Evolutionary conservation across 2,113 vertebrate species (phyloP).

Genomic region (Aptenodytes forsteri): DNA sequence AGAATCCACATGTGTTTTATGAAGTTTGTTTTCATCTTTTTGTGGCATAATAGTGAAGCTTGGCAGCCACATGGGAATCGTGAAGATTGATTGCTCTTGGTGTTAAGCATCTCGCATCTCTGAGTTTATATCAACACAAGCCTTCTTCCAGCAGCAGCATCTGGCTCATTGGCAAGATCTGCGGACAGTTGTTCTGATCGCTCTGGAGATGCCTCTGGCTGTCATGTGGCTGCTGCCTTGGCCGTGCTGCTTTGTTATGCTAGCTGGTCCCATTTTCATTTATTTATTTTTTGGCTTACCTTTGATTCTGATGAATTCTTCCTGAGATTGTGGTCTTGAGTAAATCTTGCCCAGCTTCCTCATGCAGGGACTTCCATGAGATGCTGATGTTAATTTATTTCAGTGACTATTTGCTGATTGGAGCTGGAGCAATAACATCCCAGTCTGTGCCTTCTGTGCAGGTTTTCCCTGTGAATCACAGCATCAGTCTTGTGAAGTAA

Average conservation of each 20-base stretch:
- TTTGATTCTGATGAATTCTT: conserved; percentile 3
- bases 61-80: neutral
- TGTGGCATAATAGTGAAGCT: neutral
- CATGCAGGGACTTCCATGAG: neutral
- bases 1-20: neutral
- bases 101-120: conserved; percentile 51
- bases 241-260: neutral
- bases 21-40: conserved; percentile 31
- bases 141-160: conserved; percentile 61
- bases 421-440: neutral
- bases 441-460: neutral
- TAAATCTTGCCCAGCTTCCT: conserved; percentile 9
- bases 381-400: conserved; percentile 8
- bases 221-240: conserved; percentile 32
- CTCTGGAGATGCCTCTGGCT: conserved; percentile 42
- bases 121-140: conserved; percentile 50
- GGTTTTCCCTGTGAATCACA: conserved; percentile 17
- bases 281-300: conserved; percentile 13
- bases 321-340: neutral
- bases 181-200: conserved; percentile 9
- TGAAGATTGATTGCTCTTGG: conserved; percentile 46
- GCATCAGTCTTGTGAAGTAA: neutral
- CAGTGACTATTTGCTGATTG: neutral
- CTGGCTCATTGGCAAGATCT: conserved; percentile 55
- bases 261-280: neutral